Conservation (phyloP, 2,888 invertebrate species). For the Rhorus exstirpatorius region DNA sequence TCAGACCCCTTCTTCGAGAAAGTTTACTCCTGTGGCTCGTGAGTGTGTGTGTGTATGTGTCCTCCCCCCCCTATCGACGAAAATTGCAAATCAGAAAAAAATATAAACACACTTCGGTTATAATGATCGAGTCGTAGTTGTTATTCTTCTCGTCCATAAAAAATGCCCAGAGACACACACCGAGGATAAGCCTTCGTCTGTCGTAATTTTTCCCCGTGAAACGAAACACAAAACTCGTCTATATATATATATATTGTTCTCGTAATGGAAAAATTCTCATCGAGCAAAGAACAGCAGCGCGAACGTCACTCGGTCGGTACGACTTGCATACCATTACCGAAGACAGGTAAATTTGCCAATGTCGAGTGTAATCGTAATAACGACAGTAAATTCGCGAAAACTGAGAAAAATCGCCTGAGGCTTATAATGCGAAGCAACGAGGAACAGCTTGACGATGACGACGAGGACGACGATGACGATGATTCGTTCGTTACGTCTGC, state of each 20-base stretch:
- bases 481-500: constrained; percentile 11
- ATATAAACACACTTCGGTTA: not conserved
- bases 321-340: constrained; percentile 78
- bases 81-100: not conserved
- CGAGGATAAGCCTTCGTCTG: constrained; percentile 38
- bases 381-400: constrained; percentile 81
- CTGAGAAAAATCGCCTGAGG: constrained; percentile 82
- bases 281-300: constrained; percentile 21
- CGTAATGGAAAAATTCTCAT: constrained; percentile 46
- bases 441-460: constrained; percentile 50
- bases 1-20: not conserved
- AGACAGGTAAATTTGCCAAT: constrained; percentile 70
- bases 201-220: constrained; percentile 37
- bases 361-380: constrained; percentile 66
- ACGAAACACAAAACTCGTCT: constrained; percentile 11
- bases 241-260: too few relatives aligned
- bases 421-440: constrained; percentile 78
- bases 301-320: constrained; percentile 36
- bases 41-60: not conserved
- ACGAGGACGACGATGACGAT: constrained; percentile 12
- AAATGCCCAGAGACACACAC: constrained; percentile 69
- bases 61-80: not conserved
- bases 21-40: not conserved
- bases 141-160: not conserved
- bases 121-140: not conserved